Conservation (phyloP, 2,888 invertebrate genomes). For the Athripsodes cinereus region DNA sequence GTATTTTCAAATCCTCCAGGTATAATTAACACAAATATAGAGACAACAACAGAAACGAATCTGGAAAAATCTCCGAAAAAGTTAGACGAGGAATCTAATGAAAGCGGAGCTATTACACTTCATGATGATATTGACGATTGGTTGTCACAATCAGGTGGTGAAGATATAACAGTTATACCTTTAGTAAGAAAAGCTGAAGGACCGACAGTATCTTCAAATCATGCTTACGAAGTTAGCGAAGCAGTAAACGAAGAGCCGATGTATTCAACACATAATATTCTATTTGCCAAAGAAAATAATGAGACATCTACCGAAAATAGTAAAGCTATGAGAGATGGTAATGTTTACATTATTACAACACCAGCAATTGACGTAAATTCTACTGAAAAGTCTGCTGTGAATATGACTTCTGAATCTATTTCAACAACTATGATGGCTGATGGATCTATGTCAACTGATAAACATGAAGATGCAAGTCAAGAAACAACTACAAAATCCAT, state of each 20-base stretch:
- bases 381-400: too few relatives aligned
- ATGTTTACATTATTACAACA: too few relatives aligned
- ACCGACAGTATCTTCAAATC: constrained; percentile 3
- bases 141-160: constrained; percentile 9
- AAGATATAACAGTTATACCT: neutral
- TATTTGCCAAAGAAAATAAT: constrained; percentile 7
- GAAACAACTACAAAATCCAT: too few relatives aligned
- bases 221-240: constrained; percentile 25
- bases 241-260: constrained; percentile 20
- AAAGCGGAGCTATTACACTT: neutral
- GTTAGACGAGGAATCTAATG: neutral
- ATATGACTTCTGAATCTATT: too few relatives aligned
- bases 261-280: constrained; percentile 16
- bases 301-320: neutral
- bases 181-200: neutral
- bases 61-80: neutral
- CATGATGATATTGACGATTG: constrained; percentile 20
- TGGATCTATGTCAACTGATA: too few relatives aligned
- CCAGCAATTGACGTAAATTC: too few relatives aligned
- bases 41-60: constrained; percentile 5
- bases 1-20: constrained; percentile 7
- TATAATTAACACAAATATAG: neutral
- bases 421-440: too few relatives aligned
- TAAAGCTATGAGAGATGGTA: neutral
- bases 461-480: too few relatives aligned